Base-by-base conservation (phyloP, 1,140 invertebrate genomes). In the Cherax destructor region DNA sequence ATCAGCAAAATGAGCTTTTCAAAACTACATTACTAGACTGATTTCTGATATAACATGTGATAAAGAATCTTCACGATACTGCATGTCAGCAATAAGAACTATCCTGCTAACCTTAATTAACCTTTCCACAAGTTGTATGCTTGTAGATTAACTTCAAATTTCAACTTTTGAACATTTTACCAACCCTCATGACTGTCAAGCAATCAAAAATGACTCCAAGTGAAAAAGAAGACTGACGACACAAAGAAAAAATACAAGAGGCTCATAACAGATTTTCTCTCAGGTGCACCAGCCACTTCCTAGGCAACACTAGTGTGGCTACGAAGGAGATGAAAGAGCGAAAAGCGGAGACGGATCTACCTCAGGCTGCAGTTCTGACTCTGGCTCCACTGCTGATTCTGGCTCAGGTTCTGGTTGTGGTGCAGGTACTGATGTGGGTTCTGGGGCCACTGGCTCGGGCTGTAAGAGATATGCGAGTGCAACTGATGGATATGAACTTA, bases 381-480 rank as follows among this genome's bases (percentile, higher is more conserved):
- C 86, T 7, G 65, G 86, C 59, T 59, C 86, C 41, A 61, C n/a
- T 56, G 78, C 80, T 72, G 89, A 83, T 11, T 49, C 69, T 49
- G 84, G 83, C 79, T 79, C 76, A 30, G 89, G 89, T 41, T 79
- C 10, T 24, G 76, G 74, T 30, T 86, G 76, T 24, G 74, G 56
- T 10, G 56, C 80, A 24, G 83, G 56, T 86, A 41, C 65, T 52
- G 77, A 74, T 49, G 84, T 81, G 30, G 83, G 83, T 30, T 49
- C 83, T 79, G 77, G 59, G 72, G 61, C 65, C 69, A 77, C 69
- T 47, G 86, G 88, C 88, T 90, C 88, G 47, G 89, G 83, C 89
- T 91, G 89, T 30, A 91, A 91, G 76, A 91, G 52, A 91, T 59
- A 86, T 30, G 89, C 80, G 83, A 83, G 56, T 59, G 69, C 56